These are phyloP conservation scores for Zophobas atratus DNA, from an alignment of 1,140 invertebrate species.

Conservation along the genomic window DNA sequence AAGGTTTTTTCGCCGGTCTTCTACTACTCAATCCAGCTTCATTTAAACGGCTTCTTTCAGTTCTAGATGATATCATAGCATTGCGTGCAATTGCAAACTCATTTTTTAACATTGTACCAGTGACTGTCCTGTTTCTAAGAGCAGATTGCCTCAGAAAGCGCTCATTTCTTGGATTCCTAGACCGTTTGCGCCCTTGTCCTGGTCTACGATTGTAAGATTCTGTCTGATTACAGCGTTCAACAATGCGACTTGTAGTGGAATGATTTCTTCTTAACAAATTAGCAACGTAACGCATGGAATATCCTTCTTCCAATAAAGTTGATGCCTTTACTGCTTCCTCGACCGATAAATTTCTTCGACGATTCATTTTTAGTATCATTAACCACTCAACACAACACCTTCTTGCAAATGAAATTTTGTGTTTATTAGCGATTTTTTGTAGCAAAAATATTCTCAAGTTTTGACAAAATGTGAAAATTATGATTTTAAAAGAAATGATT, in stretches of 20 bases:
- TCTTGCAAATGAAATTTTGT: too few species aligned
- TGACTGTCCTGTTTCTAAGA: slow-evolving; percentile 29
- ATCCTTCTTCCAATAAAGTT: slow-evolving; percentile 33
- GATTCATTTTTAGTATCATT: slow-evolving; percentile 22
- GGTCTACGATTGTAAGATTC: slow-evolving; percentile 40
- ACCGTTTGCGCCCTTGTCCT: slow-evolving; percentile 37
- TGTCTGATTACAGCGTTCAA: slow-evolving; percentile 44
- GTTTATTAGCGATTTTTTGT: too few species aligned
- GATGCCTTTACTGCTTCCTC: slow-evolving; percentile 38
- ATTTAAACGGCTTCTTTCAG: slow-evolving; percentile 7
- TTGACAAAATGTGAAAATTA: too few species aligned
- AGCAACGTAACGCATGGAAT: slow-evolving; percentile 43
- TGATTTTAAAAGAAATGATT: too few species aligned
- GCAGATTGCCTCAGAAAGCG: slow-evolving; percentile 30
- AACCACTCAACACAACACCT: too few species aligned
- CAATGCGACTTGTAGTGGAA: slow-evolving; percentile 44
- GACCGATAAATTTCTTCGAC: slow-evolving; percentile 36
- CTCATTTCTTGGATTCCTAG: slow-evolving; percentile 30
- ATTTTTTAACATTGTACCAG: slow-evolving; percentile 37
- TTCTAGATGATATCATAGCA: not conserved
- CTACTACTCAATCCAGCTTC: slow-evolving; percentile 9
- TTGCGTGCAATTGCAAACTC: slow-evolving; percentile 6
- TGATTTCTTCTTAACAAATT: slow-evolving; percentile 44
- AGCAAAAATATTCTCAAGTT: too few species aligned
- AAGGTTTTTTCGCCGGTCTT: not conserved